Evolutionary conservation across 2,797 vertebrate genomes (phyloP).

Genomic region (Micromesistius poutassou): DNA sequence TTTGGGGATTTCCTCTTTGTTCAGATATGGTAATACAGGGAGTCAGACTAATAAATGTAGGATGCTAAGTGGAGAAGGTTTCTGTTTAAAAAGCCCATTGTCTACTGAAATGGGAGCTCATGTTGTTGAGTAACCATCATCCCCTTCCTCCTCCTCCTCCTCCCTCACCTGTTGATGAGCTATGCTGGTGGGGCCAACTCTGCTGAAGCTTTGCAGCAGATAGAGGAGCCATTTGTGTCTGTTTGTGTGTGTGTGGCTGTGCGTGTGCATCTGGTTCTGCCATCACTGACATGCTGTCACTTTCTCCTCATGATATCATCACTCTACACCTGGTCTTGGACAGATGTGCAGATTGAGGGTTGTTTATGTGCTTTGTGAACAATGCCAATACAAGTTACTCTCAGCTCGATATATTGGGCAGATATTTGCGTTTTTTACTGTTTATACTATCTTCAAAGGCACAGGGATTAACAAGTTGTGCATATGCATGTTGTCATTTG

Average conservation of each 20-base stretch:
- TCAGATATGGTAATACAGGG: constrained; percentile 45
- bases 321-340: neutral
- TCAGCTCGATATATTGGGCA: too few relatives aligned
- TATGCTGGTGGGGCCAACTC: constrained; percentile 67
- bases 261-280: neutral
- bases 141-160: constrained; percentile 21
- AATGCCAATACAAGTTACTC: neutral
- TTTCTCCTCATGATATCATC: neutral
- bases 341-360: neutral
- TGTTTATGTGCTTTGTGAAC: neutral
- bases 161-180: constrained; percentile 43
- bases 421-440: too few relatives aligned
- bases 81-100: constrained; percentile 39
- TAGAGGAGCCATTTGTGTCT: constrained; percentile 13
- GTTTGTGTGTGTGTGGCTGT: neutral
- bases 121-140: constrained; percentile 18
- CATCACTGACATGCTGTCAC: neutral
- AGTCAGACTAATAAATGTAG: constrained; percentile 59
- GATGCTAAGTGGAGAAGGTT: constrained; percentile 35
- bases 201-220: constrained; percentile 59
- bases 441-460: neutral
- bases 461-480: neutral
- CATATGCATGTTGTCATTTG: neutral
- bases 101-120: too few relatives aligned
- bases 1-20: constrained; percentile 58